Base-by-base conservation (phyloP, 2,888 invertebrate genomes). In the Hyposoter didymator region DNA sequence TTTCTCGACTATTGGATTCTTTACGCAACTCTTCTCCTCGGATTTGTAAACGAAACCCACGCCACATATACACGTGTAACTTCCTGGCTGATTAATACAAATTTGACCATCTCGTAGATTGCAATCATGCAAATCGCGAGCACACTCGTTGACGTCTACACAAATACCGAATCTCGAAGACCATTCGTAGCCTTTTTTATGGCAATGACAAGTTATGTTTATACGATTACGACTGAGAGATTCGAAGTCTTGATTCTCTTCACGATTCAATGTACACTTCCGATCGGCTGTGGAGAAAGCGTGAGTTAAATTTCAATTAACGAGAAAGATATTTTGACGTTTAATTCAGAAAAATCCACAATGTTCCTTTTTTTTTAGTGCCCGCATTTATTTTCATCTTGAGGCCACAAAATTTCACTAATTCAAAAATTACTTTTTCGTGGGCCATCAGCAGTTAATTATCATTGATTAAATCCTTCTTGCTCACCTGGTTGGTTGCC, bases 91-190 rank as follows among this genome's bases (percentile, higher is more conserved):
- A 93, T 96, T 96, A 75, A 96, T 89, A 90, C 96, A 96, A 79
- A 94, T 94, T 91, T 96, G 94, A 0, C 94, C 93, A 28, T 89
- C 85, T 0, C 88, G 89, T 66, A 94, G 90, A 22, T 92, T 92
- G 89, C 95, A 95, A 85, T 92, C 92, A 88, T 95, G 94, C 52
- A 87, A 83, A 22, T 89, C 90, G 22, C 90, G 91, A 10, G 90
- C 88, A 89, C 96, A 96, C 92, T 96, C 96, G 90, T 96, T 95
- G 49, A 95, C 91, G 91, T 96, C 96, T 5, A 96, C 94, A 92
- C 96, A 96, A 87, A 95, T 94, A n/a, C 95, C 95, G 91, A 95
- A 96, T 87, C 94, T 92, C 12, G 96, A 95, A 87, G 94, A 95
- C 95, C 96, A 96, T 86, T 93, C 92, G 92, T 94, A 95, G 0